A percentile compares a stretch with the other conserved stretches of the same genome.
Evolutionary conservation across 2,888 invertebrate species (phyloP).

Genomic region (Tiliacea aurago): DNA sequence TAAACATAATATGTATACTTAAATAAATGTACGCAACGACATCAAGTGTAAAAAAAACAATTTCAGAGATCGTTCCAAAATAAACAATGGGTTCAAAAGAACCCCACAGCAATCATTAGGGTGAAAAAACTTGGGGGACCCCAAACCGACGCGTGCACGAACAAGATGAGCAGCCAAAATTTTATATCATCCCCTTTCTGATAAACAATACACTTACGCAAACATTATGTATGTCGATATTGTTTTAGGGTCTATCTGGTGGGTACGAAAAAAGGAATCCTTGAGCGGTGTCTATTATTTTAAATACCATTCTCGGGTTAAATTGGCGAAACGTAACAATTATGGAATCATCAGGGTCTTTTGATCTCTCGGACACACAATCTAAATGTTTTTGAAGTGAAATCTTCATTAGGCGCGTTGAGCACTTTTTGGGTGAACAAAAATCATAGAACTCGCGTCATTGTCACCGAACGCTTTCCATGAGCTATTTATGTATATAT

Average conservation of each 20-base stretch:
- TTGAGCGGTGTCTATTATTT: constrained; percentile 16
- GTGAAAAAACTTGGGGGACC: constrained; percentile 78
- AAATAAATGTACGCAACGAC: constrained; percentile 56
- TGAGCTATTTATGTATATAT: no score
- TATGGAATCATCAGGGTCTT: neutral
- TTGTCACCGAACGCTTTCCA: no score
- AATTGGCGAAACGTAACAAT: neutral
- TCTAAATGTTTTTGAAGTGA: no score
- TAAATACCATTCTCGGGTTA: neutral
- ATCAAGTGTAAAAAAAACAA: constrained; percentile 70
- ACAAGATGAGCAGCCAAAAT: constrained; percentile 81
- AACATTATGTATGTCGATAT: constrained; percentile 65
- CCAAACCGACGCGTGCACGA: constrained; percentile 68
- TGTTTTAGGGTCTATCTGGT: constrained; percentile 57
- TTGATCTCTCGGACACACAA: neutral
- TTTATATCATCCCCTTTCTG: constrained; percentile 74
- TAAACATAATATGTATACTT: constrained; percentile 29
- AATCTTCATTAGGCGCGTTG: no score
- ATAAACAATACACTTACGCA: constrained; percentile 75
- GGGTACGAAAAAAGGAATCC: constrained; percentile 28
- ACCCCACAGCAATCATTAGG: constrained; percentile 82
- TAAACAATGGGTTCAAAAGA: constrained; percentile 81
- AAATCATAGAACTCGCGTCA: no score
- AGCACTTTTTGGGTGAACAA: no score
- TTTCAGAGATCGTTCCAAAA: constrained; percentile 74